Base-by-base conservation (phyloP, 2,888 invertebrate species). In the Therioaphis trifolii region DNA sequence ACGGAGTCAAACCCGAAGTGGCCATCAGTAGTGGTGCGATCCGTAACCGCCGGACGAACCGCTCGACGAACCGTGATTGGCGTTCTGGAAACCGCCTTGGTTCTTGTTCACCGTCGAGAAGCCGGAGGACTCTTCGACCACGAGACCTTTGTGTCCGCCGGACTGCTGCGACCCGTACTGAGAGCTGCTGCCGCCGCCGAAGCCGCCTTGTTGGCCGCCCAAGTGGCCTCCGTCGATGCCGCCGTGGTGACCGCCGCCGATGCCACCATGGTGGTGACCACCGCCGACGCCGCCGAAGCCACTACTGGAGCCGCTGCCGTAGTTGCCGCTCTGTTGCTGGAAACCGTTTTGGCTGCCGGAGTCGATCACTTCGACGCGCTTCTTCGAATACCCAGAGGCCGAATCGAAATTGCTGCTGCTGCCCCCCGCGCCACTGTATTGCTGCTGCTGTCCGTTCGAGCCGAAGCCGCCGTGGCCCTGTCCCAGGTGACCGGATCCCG, bases 121-220 rank as follows among this genome's bases (percentile, higher is more conserved):
- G 46, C 76, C 76, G 27, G 76, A 76, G 18, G 43, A 21, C 43
- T 76, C 61, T 4, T 76, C 76, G 5, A 76, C n/a, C 18, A 63
- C n/a, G 5, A 46, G 4, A 12, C 43, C 76, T 7, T 27, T 24
- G 2, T 43, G 27, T 18, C 76, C 76, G 24, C 76, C 46, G 27
- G 76, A 63, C 63, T 46, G 46, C 46, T 46, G 46, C 0, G 43
- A 18, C 0, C 46, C 76, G 46, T 18, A 76, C 11, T 46, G 24
- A 1, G 61, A 43, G 1, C 15, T 21, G 2, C 74, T 15, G 5
- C 55, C 14, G 35, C 35, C 55, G 35, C 35, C 21, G 14, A 35
- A 74, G 18, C 35, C 21, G 35, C 18, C 14, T 9, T n/a, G n/a
- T n/a, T n/a, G n/a, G n/a, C n/a, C n/a, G n/a, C n/a, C n/a, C n/a